Percentiles rank a stretch among this genome's conserved stretches.
phyloP scores from a whole-genome alignment of 2,113 vertebrate genomes.

The Rhegmatorhina hoffmannsi region DNA sequence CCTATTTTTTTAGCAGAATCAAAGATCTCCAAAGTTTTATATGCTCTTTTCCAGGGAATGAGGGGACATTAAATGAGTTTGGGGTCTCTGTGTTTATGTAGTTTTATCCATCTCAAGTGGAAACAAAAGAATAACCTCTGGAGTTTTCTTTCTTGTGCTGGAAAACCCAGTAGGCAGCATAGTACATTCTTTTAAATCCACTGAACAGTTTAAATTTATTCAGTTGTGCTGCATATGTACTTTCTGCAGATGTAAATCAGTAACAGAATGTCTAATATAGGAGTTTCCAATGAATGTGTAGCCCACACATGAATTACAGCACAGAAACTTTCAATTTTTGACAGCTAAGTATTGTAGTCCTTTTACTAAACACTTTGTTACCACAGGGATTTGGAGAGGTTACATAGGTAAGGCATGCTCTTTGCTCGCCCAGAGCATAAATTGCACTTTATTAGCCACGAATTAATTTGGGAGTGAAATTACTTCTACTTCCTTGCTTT shows the following conservation, averaged over 20 bases:
- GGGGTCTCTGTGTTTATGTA: constrained; percentile 1
- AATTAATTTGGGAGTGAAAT: not conserved
- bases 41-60: not conserved
- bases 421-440: not conserved
- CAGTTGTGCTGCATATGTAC: not conserved
- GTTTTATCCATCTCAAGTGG: not conserved
- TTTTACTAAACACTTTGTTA: not conserved
- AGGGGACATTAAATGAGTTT: constrained; percentile 8
- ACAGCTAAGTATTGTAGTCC: not conserved
- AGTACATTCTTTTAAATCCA: not conserved
- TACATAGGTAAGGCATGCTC: not conserved
- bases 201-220: not conserved
- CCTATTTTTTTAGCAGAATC: constrained; percentile 20
- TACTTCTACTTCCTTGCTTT: not conserved
- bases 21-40: not conserved
- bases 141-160: not conserved
- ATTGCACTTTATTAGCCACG: not conserved
- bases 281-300: not conserved
- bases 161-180: constrained; percentile 13
- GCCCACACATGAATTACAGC: fast-evolving
- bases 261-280: not conserved
- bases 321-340: not conserved
- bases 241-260: not conserved
- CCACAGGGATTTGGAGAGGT: not conserved
- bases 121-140: not conserved